Conservation (phyloP, 2,888 invertebrate genomes). For the Gryllus longicercus region DNA sequence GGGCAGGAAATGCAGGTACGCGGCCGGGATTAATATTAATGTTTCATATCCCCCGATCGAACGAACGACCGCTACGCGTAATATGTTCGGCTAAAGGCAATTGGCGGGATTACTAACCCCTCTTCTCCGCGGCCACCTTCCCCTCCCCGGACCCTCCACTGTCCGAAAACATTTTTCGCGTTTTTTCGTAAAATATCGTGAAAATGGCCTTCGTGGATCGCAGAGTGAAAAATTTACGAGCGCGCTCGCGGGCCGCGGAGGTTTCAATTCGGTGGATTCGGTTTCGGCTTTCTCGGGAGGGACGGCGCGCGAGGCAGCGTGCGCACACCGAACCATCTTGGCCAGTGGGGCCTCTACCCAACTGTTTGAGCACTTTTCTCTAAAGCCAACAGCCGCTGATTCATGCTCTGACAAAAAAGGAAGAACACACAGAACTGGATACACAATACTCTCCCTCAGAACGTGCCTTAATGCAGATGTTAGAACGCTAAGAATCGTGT, state of each 20-base stretch:
- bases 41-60: conserved; percentile 11
- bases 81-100: conserved; percentile 17
- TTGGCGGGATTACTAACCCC: conserved; percentile 7
- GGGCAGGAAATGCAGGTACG: conserved; percentile 17
- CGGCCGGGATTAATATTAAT: conserved; percentile 8
- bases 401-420: too few species aligned
- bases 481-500: too few species aligned
- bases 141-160: background rate
- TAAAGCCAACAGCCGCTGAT: too few species aligned
- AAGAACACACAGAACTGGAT: too few species aligned
- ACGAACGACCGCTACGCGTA: conserved; percentile 17
- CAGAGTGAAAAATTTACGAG: background rate
- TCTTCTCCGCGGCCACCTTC: background rate
- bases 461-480: too few species aligned
- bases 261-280: background rate
- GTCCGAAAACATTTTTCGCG: conserved; percentile 6
- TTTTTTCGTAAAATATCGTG: background rate
- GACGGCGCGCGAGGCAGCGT: background rate
- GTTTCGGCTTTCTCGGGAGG: background rate
- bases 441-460: too few species aligned
- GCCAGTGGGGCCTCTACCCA: too few species aligned
- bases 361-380: too few species aligned
- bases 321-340: too few species aligned
- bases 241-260: background rate
- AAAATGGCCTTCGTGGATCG: background rate